Evolutionary conservation across 2,797 vertebrate genomes (phyloP).

Genomic region (Lepilemur septentrionalis): DNA sequence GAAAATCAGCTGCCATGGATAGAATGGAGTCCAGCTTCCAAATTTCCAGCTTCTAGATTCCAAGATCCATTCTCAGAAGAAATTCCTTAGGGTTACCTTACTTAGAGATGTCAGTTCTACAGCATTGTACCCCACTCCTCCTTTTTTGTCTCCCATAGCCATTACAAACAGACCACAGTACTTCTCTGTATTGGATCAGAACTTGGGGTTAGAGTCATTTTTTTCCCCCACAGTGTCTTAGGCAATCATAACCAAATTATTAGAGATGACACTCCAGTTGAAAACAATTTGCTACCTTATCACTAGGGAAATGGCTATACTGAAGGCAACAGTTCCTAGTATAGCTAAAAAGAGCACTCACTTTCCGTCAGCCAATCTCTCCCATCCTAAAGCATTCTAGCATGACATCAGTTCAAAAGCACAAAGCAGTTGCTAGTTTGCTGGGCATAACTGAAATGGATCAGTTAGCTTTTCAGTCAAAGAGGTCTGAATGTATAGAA

Average conservation of each 20-base stretch:
- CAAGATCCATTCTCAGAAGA: background rate
- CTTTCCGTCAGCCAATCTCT: background rate
- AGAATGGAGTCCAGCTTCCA: background rate
- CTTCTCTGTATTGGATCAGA: background rate
- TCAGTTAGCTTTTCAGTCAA: background rate
- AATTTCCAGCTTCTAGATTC: background rate
- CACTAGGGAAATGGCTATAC: background rate
- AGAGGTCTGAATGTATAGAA: background rate
- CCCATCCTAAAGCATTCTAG: background rate
- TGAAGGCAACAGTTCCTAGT: background rate
- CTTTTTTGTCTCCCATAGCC: background rate
- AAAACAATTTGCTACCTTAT: constrained; percentile 1
- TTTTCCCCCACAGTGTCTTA: background rate
- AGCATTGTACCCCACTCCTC: background rate
- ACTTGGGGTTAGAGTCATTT: background rate
- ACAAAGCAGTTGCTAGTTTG: background rate
- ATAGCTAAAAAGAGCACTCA: background rate
- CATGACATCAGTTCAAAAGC: background rate
- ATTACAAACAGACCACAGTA: background rate
- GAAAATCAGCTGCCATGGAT: background rate
- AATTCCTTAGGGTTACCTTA: background rate
- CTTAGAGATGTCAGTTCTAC: background rate
- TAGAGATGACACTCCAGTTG: background rate
- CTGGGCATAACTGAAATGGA: background rate
- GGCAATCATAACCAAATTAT: background rate